These are phyloP conservation scores for Agriotes lineatus DNA, from an alignment of 2,888 invertebrate genomes.

Conservation along the genomic window DNA sequence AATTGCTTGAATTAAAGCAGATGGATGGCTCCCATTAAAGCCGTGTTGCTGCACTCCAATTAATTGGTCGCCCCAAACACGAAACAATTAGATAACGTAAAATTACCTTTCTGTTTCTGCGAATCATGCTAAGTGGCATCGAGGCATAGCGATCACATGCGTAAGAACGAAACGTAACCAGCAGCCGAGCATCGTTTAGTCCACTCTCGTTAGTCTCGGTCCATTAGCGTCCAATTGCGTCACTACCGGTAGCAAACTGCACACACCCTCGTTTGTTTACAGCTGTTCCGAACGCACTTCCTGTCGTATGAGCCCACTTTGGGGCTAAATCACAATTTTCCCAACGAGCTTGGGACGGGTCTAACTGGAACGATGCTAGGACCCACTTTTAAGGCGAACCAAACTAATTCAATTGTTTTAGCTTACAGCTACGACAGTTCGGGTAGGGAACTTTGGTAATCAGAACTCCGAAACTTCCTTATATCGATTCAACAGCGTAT, in stretches of 20 bases:
- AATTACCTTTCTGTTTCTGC: constrained; percentile 59
- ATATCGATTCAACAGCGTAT: constrained; percentile 41
- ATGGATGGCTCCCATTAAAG: background rate
- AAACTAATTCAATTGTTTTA: background rate
- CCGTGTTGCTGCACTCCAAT: background rate
- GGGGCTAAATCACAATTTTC: background rate
- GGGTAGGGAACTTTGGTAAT: background rate
- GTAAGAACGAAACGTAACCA: constrained; percentile 41
- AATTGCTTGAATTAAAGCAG: no score
- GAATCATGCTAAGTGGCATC: constrained; percentile 54
- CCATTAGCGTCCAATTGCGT: constrained; percentile 42
- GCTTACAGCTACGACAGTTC: no score
- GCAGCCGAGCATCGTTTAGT: constrained; percentile 39
- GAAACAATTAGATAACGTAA: background rate
- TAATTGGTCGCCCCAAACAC: background rate
- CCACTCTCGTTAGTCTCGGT: constrained; percentile 44
- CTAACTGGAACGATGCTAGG: no score
- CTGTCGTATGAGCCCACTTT: background rate
- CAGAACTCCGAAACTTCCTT: background rate
- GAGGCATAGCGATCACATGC: constrained; percentile 44
- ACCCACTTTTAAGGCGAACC: no score
- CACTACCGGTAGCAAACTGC: constrained; percentile 41
- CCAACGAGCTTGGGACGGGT: background rate
- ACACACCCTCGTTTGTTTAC: constrained; percentile 41
- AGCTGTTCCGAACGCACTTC: constrained; percentile 25